A percentile compares a stretch with the other conserved stretches of the same genome.
These are phyloP conservation scores for Heterodera filipjevi DNA, from an alignment of 2,888 invertebrate species.

Conservation along the genomic window DNA sequence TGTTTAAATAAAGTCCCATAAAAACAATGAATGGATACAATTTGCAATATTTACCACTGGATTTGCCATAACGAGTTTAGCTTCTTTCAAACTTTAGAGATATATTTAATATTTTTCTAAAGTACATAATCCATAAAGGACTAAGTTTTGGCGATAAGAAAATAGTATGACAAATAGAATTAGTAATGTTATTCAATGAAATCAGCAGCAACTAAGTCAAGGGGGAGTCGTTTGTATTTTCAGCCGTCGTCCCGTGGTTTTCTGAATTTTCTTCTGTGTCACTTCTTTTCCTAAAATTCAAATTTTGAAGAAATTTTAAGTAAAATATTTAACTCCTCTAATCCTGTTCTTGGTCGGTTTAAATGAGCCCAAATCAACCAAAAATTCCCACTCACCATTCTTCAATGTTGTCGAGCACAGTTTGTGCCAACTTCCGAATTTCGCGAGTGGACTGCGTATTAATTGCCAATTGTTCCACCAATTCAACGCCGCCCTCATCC, in stretches of 20 bases:
- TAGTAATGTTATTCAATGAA: background rate
- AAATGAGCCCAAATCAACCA: too few relatives aligned
- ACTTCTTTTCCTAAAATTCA: background rate
- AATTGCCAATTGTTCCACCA: conserved; percentile 71
- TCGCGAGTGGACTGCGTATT: conserved; percentile 19
- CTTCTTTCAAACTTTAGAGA: too few relatives aligned
- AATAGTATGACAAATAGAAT: background rate
- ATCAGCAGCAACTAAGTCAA: background rate
- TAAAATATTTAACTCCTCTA: too few relatives aligned
- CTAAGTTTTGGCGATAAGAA: background rate
- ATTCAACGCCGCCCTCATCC: conserved; percentile 80
- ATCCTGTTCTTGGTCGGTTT: too few relatives aligned
- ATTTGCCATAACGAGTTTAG: too few relatives aligned
- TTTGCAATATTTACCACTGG: too few relatives aligned
- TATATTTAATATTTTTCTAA: too few relatives aligned
- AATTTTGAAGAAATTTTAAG: too few relatives aligned
- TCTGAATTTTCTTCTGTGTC: background rate
- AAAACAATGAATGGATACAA: too few relatives aligned
- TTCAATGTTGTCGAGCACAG: conserved; percentile 33
- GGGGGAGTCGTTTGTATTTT: background rate
- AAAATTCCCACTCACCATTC: conserved; percentile 32
- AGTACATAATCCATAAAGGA: too few relatives aligned
- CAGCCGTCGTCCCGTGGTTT: background rate
- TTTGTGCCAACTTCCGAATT: conserved; percentile 27
- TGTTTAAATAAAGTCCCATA: too few relatives aligned